These are phyloP conservation scores for Metaphire vulgaris DNA, from an alignment of 1,140 invertebrate genomes.

Conservation along the genomic window DNA sequence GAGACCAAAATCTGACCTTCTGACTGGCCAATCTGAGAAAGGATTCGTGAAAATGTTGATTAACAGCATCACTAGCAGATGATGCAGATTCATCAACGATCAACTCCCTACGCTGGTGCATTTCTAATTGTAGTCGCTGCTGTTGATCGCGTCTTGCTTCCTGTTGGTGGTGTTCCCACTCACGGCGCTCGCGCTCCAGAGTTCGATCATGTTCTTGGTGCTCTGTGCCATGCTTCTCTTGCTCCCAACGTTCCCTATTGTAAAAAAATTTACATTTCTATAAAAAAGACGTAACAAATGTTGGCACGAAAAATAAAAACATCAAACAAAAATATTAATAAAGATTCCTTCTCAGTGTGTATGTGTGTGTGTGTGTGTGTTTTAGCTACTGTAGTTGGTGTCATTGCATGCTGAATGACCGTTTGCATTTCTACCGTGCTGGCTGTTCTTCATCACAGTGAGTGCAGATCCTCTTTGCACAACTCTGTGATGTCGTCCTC, in stretches of 20 bases:
- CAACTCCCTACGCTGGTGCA: conserved; percentile 43
- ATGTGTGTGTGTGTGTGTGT: not conserved
- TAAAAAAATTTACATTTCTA: too few relatives aligned
- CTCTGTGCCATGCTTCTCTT: conserved; percentile 47
- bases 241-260: conserved; percentile 44
- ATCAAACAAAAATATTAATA: not conserved
- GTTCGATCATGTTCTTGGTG: conserved; percentile 50
- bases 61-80: conserved; percentile 65
- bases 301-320: conserved; percentile 12
- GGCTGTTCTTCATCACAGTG: too few relatives aligned
- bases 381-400: too few relatives aligned
- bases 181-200: conserved; percentile 54
- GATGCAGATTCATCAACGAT: conserved; percentile 40
- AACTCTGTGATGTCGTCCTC: too few relatives aligned
- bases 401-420: too few relatives aligned
- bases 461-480: too few relatives aligned
- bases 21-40: conserved; percentile 67
- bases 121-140: conserved; percentile 42
- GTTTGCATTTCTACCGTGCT: too few relatives aligned
- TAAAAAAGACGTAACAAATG: too few relatives aligned
- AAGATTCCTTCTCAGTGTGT: not conserved
- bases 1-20: too few relatives aligned
- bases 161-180: conserved; percentile 50
- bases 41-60: conserved; percentile 84
- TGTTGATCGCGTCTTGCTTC: conserved; percentile 44